Percentiles rank a stretch among this genome's conserved stretches.
Conservation (phyloP, 2,888 invertebrate genomes). For the Bibio marci region DNA sequence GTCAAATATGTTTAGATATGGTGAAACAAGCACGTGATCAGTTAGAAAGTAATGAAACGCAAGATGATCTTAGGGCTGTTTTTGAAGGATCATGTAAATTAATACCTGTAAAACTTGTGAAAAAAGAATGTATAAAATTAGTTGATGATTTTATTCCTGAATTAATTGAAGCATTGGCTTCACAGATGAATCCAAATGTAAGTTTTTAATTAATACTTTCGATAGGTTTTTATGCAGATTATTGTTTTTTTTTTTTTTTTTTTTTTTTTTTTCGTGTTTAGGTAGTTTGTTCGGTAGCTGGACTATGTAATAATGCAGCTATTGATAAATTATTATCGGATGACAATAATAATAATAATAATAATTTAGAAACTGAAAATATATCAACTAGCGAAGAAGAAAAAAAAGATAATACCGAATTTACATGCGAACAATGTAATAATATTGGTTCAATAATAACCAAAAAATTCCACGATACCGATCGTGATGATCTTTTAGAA, state of each 20-base stretch:
- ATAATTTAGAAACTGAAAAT: no score
- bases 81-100: constrained; percentile 77
- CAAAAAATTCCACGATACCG: constrained; percentile 20
- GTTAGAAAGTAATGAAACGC: constrained; percentile 70
- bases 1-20: constrained; percentile 77
- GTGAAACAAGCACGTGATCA: constrained; percentile 76
- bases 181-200: constrained; percentile 75
- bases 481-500: constrained; percentile 24
- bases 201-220: no score
- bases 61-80: constrained; percentile 69
- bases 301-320: constrained; percentile 62
- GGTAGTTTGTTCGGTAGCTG: constrained; percentile 73
- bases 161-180: constrained; percentile 69
- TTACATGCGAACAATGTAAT: constrained; percentile 24
- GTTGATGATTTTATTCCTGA: constrained; percentile 78
- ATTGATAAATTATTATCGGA: constrained; percentile 48
- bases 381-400: constrained; percentile 18
- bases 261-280: no score
- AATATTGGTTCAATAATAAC: constrained; percentile 19
- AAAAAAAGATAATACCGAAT: constrained; percentile 17
- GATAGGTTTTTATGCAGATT: constrained; percentile 7
- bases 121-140: constrained; percentile 58
- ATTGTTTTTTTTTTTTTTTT: constrained; percentile 1
- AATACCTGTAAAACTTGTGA: constrained; percentile 54
- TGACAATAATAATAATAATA: no score